Evolutionary conservation across 2,797 vertebrate genomes (phyloP).

Genomic region (Enteromius thamalakanensis): DNA sequence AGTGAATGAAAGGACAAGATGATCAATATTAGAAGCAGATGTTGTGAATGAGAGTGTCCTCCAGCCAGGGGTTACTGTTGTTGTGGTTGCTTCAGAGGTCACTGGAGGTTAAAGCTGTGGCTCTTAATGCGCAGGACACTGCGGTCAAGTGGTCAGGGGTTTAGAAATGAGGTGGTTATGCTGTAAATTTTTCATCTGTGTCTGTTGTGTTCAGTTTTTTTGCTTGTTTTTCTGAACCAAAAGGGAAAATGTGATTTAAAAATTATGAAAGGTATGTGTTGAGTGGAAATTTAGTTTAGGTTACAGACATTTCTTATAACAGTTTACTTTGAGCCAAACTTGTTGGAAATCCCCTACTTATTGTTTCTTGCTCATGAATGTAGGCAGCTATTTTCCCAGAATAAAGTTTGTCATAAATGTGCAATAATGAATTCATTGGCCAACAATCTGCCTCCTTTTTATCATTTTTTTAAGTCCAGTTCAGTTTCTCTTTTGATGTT

Average conservation of each 20-base stretch:
- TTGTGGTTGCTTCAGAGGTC: slow-evolving; percentile 22
- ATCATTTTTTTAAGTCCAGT: no score
- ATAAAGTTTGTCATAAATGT: no score
- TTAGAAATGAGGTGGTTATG: slow-evolving; percentile 12
- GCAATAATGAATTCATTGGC: no score
- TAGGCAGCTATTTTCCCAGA: neutral
- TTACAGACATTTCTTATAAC: neutral
- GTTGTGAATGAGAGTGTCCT: slow-evolving; percentile 24
- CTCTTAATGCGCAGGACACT: slow-evolving; percentile 19
- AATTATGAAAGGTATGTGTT: neutral
- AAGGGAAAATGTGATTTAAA: neutral
- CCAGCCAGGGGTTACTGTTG: neutral
- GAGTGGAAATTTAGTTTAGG: neutral
- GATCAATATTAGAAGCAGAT: slow-evolving; percentile 59
- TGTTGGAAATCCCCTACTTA: neutral
- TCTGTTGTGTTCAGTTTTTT: neutral
- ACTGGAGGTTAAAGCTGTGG: slow-evolving; percentile 28
- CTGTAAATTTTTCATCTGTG: neutral
- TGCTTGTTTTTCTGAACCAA: neutral
- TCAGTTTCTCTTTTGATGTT: neutral
- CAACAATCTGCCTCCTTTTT: no score
- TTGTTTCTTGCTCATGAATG: neutral
- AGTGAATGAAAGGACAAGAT: slow-evolving; percentile 49
- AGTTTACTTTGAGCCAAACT: neutral
- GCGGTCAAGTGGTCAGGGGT: slow-evolving; percentile 12